These are phyloP conservation scores for Rhaphigaster nebulosa DNA, from an alignment of 2,888 invertebrate genomes.

Conservation along the genomic window DNA sequence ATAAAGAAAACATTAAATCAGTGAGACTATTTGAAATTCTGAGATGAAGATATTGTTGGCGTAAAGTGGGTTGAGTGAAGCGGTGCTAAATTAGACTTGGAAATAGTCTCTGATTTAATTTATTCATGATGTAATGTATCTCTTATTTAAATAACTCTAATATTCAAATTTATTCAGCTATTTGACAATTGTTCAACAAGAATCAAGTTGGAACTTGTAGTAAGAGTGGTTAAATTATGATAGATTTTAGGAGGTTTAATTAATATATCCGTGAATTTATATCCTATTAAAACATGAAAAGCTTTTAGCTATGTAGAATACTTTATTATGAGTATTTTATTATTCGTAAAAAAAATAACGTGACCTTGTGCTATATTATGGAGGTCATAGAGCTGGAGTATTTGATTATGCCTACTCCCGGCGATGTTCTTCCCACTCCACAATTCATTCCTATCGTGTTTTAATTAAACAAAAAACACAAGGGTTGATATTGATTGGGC, in stretches of 20 bases:
- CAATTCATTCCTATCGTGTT: neutral
- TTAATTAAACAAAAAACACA: neutral
- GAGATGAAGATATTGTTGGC: neutral
- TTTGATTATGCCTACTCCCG: neutral
- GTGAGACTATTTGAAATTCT: neutral
- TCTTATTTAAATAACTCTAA: constrained; percentile 4
- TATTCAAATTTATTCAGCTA: constrained; percentile 20
- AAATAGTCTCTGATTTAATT: neutral
- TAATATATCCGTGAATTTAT: neutral
- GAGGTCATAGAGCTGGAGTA: neutral
- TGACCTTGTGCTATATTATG: neutral
- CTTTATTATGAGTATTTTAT: neutral
- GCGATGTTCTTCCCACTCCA: neutral
- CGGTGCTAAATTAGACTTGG: neutral
- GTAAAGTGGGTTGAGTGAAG: neutral
- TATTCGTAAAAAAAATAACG: neutral
- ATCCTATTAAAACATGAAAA: neutral
- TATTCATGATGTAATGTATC: constrained; percentile 14
- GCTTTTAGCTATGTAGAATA: neutral
- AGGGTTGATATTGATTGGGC: neutral
- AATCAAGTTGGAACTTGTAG: neutral
- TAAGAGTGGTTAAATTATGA: neutral
- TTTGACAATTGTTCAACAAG: neutral
- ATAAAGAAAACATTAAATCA: neutral
- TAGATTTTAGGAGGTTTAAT: neutral